Base-by-base conservation (phyloP, 2,797 vertebrate genomes). In the Acomys russatus region DNA sequence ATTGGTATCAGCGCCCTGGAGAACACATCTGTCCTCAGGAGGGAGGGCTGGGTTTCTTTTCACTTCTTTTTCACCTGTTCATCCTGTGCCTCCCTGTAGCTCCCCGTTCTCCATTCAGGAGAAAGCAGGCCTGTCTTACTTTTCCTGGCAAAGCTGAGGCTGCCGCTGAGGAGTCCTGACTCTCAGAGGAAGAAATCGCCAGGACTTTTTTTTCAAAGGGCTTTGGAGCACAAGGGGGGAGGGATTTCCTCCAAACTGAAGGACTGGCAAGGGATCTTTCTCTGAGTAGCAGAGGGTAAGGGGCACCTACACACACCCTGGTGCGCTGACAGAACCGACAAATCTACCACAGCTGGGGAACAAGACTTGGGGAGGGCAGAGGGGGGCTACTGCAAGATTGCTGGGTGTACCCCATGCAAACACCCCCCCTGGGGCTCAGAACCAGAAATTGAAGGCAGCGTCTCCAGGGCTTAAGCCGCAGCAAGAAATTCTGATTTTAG, bases 401-500 rank as follows among this genome's bases (percentile, higher is more conserved):
- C 25, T 38, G 23, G 91, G n/a, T 80, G 9, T 5, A 22, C 9
- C 28, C 74, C 25, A 59, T 38, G 14, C 1, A 25, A n/a, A 30
- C 23, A 4, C 10, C 59, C 54, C 51, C 6, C 38, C 2, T 15
- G 8, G 18, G 59, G 22, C 38, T 87, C 76, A 84, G 78, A 94
- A 63, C 84, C 73, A 92, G 66, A 92, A 96, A n/a, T 0, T 82
- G n/a, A 64, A 66, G 82, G 4, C 8, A 10, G 0, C 1, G 12
- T 64, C 33, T 95, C 64, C 25, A 92, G 76, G 56, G 68, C 33
- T 64, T n/a, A 89, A 66, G 49, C 44, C 18, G 33, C 23, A 38
- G 66, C 86, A 77, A 92, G 44, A n/a, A 92, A 83, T 77, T 94
- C 51, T 63, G 88, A 76, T 85, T 92, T 93, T 70, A 54, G 84